Percentiles rank a stretch among this genome's conserved stretches.
Evolutionary conservation across 2,797 vertebrate species (phyloP).

Genomic region (Esox masquinongy): DNA sequence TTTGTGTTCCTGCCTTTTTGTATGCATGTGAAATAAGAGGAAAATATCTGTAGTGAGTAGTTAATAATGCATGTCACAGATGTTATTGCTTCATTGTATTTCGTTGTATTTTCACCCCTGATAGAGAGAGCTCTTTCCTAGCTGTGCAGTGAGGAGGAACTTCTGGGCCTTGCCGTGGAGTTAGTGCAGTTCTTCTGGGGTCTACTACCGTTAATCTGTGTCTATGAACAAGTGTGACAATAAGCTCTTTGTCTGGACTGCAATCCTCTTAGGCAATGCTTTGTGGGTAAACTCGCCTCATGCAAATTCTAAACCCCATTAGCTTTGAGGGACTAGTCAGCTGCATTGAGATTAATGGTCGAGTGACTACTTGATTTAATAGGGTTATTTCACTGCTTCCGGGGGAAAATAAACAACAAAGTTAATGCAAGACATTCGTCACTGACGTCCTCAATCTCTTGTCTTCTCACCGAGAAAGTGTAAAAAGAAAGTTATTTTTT

Average conservation of each 20-base stretch:
- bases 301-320: slow-evolving; percentile 86
- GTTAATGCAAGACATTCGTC: slow-evolving; percentile 83
- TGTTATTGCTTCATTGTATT: background rate
- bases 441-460: slow-evolving; percentile 69
- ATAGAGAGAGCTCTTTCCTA: background rate
- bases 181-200: slow-evolving; percentile 63
- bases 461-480: slow-evolving; percentile 44
- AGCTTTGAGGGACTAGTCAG: slow-evolving; percentile 81
- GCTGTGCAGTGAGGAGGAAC: slow-evolving; percentile 39
- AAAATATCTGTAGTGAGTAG: background rate
- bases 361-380: slow-evolving; percentile 82
- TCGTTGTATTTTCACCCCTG: background rate
- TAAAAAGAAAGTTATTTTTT: slow-evolving; percentile 59
- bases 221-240: slow-evolving; percentile 78
- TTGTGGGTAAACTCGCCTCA: slow-evolving; percentile 82
- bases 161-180: slow-evolving; percentile 56
- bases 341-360: slow-evolving; percentile 83
- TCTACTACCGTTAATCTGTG: slow-evolving; percentile 71
- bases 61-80: background rate
- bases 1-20: too few relatives aligned
- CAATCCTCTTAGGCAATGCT: slow-evolving; percentile 81
- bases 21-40: background rate
- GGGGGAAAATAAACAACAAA: slow-evolving; percentile 79
- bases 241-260: slow-evolving; percentile 79
- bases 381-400: slow-evolving; percentile 81